Evolutionary conservation across 2,797 vertebrate species (phyloP).

Genomic region (Gephyroberyx darwinii): DNA sequence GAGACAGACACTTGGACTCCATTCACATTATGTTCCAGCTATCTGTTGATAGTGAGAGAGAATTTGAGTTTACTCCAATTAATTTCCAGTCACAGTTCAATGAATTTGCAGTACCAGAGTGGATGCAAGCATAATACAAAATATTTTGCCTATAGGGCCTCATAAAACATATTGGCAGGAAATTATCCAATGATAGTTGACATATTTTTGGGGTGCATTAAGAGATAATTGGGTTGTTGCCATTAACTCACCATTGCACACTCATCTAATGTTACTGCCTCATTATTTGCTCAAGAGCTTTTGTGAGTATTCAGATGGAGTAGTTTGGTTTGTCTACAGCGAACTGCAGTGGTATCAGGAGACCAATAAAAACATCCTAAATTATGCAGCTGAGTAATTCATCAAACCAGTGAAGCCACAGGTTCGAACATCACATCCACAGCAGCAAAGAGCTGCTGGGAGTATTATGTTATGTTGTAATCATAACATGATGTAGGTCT

Average conservation of each 20-base stretch:
- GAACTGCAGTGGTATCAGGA: constrained; percentile 23
- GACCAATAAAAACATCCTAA: constrained; percentile 41
- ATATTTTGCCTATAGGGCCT: constrained; percentile 3
- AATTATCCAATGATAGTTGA: constrained; percentile 28
- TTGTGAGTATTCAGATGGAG: neutral
- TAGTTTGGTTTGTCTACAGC: constrained; percentile 22
- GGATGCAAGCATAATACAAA: constrained; percentile 21
- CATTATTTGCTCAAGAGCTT: constrained; percentile 23
- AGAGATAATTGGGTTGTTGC: constrained; percentile 43
- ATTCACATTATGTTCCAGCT: too few relatives aligned
- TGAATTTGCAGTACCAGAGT: neutral
- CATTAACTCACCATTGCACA: constrained; percentile 19
- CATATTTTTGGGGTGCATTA: constrained; percentile 27
- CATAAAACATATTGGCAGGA: constrained; percentile 40
- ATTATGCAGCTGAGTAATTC: constrained; percentile 29
- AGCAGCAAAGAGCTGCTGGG: constrained; percentile 21
- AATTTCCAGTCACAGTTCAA: too few relatives aligned
- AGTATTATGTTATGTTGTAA: constrained; percentile 11
- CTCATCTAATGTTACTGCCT: constrained; percentile 36
- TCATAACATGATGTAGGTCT: constrained; percentile 5
- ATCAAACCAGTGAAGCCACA: constrained; percentile 25
- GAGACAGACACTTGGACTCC: too few relatives aligned
- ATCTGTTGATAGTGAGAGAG: neutral
- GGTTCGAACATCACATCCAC: constrained; percentile 11
- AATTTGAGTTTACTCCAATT: neutral